Evolutionary conservation across 2,888 invertebrate species (phyloP), one percentile per base, ranked within the genome.

Genomic region (Xanthia togata): DNA sequence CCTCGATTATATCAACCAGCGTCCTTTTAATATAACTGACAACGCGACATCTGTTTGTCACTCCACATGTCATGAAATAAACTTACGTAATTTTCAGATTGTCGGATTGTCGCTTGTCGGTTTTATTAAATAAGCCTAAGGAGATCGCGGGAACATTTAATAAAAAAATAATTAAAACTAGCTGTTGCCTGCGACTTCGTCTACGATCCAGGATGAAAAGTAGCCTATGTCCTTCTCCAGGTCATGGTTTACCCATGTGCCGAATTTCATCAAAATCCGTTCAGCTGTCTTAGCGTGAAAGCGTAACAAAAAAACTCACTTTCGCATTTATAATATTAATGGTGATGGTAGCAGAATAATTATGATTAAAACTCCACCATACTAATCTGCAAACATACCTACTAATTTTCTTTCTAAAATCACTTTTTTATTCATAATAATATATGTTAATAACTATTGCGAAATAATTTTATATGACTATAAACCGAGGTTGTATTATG

Each of bases 401-500:
- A 31, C 9, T 11, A 1, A n/a, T 72, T n/a, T 57, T 38, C 35
- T 44, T 26, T 47, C 11, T 6, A 31, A 73, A 23, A 5, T 14
- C 23, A 53, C 31, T 6, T 41, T 23, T 31, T 31, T 12, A n/a
- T n/a, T 70, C 23, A 41, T 41, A 47, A 74, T n/a, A 31, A 31
- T 31, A 31, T 31, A n/a, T n/a, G 35, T 23, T 60, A 50, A 64
- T 20, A 20, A 44, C 17, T 26, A 50, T 69, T 63, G 17, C 23
- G 53, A 63, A 69, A 83, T 71, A 57, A 65, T 57, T 53, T 35
- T n/a, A 60, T 23, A 60, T 44, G 64, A 5, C 41, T 9, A 44
- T 53, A 35, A 47, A 38, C 20, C 6, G 6, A 67, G 35, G 50
- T 74, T 53, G 31, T 70, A 74, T 75, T 69, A 41, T 59, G 57